Evolutionary conservation across 2,113 vertebrate genomes (phyloP).

Genomic region (Tonatia bakeri): DNA sequence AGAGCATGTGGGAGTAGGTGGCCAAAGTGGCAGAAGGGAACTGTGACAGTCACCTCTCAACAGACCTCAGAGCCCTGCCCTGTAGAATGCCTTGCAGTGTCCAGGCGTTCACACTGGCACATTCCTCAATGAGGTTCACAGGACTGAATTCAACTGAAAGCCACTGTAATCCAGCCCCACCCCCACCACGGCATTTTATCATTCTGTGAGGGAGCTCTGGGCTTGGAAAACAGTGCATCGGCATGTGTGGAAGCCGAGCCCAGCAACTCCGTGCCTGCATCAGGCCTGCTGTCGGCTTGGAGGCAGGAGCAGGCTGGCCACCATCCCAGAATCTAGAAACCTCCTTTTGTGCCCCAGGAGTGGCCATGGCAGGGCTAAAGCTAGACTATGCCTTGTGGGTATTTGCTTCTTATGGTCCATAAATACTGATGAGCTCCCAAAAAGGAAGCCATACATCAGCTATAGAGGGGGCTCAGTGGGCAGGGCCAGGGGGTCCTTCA

Average conservation of each 20-base stretch:
- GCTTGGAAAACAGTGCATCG: neutral
- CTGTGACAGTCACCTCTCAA: neutral
- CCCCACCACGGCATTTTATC: neutral
- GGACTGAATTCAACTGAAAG: slow-evolving; percentile 1
- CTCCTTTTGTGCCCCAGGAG: neutral
- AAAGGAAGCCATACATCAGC: slow-evolving; percentile 44
- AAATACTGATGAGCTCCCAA: neutral
- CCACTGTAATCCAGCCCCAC: neutral
- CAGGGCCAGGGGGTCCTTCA: neutral
- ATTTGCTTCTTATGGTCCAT: neutral
- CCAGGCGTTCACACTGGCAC: neutral
- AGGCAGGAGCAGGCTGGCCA: neutral
- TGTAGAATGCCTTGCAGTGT: neutral
- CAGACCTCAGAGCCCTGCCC: neutral
- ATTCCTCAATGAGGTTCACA: neutral
- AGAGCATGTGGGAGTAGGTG: neutral
- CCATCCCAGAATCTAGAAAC: slow-evolving; percentile 20
- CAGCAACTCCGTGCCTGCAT: neutral
- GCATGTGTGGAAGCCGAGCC: neutral
- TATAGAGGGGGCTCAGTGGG: neutral
- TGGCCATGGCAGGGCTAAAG: neutral
- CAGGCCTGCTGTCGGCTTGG: neutral
- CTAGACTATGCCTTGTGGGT: neutral
- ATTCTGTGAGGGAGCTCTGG: neutral
- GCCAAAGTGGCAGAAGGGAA: neutral